These are phyloP conservation scores for Cryptotermes secundus DNA, from an alignment of 1,140 invertebrate species.

Conservation along the genomic window DNA sequence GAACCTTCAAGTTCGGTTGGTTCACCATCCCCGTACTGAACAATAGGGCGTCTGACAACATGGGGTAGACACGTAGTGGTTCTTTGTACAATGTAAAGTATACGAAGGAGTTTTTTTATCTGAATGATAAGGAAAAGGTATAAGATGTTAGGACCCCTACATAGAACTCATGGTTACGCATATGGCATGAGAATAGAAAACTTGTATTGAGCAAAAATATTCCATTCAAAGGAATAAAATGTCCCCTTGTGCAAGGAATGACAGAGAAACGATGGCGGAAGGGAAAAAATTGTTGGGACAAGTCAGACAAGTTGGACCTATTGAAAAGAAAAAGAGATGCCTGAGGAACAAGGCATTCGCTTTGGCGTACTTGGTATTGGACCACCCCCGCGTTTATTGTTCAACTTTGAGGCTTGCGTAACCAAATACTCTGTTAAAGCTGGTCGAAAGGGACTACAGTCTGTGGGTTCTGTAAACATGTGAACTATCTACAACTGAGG, in stretches of 20 bases:
- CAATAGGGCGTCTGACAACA: background rate
- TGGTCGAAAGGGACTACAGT: too few species aligned
- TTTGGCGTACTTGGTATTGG: background rate
- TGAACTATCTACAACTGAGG: too few species aligned
- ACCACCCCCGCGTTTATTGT: conserved; percentile 13
- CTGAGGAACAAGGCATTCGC: background rate
- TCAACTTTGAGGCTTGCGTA: background rate
- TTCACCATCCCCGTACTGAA: background rate
- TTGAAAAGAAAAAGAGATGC: background rate
- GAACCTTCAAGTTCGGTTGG: background rate
- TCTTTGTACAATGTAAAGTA: background rate
- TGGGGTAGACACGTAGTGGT: background rate
- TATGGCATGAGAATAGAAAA: background rate
- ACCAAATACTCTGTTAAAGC: background rate
- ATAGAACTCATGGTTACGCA: background rate
- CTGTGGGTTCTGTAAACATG: too few species aligned
- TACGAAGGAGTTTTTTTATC: background rate
- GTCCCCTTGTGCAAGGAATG: background rate
- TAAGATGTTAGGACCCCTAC: background rate
- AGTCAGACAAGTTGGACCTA: background rate
- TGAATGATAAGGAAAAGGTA: background rate
- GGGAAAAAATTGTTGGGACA: background rate
- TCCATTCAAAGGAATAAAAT: background rate
- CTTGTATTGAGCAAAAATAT: conserved; percentile 1
- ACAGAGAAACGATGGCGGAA: background rate